Evolutionary conservation across 1,140 invertebrate genomes (phyloP).

Genomic region (Scylla paramamosain): DNA sequence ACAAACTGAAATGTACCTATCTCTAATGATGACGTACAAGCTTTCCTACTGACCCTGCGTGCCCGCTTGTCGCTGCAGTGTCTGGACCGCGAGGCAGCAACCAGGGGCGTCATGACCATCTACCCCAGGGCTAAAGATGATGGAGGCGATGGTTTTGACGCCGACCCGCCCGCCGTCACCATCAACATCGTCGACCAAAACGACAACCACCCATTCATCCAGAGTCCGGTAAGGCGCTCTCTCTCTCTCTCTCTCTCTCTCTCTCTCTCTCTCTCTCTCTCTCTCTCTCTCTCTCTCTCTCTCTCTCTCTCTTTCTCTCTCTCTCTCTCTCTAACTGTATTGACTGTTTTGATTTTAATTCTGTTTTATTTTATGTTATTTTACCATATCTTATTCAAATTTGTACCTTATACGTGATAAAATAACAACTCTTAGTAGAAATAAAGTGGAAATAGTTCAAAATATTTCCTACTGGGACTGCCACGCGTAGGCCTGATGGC

Average conservation of each 20-base stretch:
- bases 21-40: too few relatives aligned
- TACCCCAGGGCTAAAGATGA: slow-evolving; percentile 73
- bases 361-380: too few relatives aligned
- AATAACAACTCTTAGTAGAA: too few relatives aligned
- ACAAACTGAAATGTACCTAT: too few relatives aligned
- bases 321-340: not conserved
- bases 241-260: slow-evolving; percentile 28
- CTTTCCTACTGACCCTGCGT: not conserved
- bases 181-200: slow-evolving; percentile 73
- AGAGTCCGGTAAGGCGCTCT: slow-evolving; percentile 68
- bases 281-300: slow-evolving; percentile 33
- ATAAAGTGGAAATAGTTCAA: too few relatives aligned
- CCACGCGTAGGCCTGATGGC: too few relatives aligned
- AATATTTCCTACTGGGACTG: too few relatives aligned
- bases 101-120: slow-evolving; percentile 65
- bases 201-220: slow-evolving; percentile 76
- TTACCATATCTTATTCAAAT: too few relatives aligned
- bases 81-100: slow-evolving; percentile 74
- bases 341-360: too few relatives aligned
- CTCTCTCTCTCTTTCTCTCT: slow-evolving; percentile 27
- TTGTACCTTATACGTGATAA: too few relatives aligned
- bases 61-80: slow-evolving; percentile 50
- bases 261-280: slow-evolving; percentile 50
- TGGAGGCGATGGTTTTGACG: slow-evolving; percentile 62
- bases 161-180: slow-evolving; percentile 65